A percentile compares a stretch with the other conserved stretches of the same genome.
These are phyloP conservation scores for Tetropium fuscum DNA, from an alignment of 2,888 invertebrate species.

Conservation along the genomic window DNA sequence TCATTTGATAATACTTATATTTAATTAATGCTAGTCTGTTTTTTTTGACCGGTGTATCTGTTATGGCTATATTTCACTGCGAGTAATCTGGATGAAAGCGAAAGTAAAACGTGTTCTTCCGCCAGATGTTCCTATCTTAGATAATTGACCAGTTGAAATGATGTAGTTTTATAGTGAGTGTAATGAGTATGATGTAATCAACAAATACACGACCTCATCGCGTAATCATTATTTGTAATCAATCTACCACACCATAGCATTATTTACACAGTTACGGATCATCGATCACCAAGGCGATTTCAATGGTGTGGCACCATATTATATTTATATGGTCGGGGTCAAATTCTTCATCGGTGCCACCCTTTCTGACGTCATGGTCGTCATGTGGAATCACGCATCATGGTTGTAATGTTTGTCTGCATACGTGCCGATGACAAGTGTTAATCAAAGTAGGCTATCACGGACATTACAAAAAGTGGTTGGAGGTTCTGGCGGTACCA, in stretches of 20 bases:
- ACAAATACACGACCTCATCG: no score
- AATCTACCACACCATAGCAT: background rate
- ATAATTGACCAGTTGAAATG: no score
- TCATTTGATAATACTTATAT: no score
- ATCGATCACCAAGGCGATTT: background rate
- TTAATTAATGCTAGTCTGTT: no score
- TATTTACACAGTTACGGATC: background rate
- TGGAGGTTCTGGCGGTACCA: background rate
- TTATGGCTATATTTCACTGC: no score
- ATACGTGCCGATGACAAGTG: conserved; percentile 13
- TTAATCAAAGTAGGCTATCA: conserved; percentile 11
- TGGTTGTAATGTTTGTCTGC: conserved; percentile 9
- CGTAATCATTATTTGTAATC: background rate
- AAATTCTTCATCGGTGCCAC: background rate
- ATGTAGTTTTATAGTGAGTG: no score
- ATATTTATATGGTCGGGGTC: conserved; percentile 2
- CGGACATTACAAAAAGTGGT: conserved; percentile 5
- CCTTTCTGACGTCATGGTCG: background rate
- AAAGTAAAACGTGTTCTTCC: no score
- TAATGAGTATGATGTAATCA: no score
- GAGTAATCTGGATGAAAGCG: no score
- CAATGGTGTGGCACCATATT: background rate
- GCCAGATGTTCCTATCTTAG: no score
- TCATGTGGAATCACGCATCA: no score
- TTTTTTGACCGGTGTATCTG: no score